These are phyloP conservation scores for Felis catus DNA, from an alignment of 2,113 vertebrate species.

Conservation along the genomic window F.catus_Fca126_mat1.0 CM031418.1:84012501-84013000, in stretches of 20 bases:
- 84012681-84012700: constrained; percentile 65
- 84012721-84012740: not conserved
- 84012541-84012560: not conserved
- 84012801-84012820: constrained; percentile 46
- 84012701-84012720: constrained; percentile 22
- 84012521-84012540: not conserved
- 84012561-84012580: not conserved
- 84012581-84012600: not conserved
- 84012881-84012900: not conserved
- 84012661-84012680: constrained; percentile 66
- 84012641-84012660: constrained; percentile 75
- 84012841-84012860: constrained; percentile 4
- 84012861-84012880: constrained; percentile 21
- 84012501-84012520: not conserved
- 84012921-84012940: constrained; percentile 44
- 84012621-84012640: constrained; percentile 71
- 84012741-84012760: not conserved
- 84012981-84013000: not conserved
- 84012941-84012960: not conserved
- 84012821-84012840: constrained; percentile 30
- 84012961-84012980: not conserved
- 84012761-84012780: constrained; percentile 21
- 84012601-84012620: constrained; percentile 65
- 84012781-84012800: constrained; percentile 65
- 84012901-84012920: constrained; percentile 22